Evolutionary conservation across 2,113 vertebrate genomes (phyloP), one percentile per base, ranked within the genome.

Genomic region (Odocoileus virginianus): DNA sequence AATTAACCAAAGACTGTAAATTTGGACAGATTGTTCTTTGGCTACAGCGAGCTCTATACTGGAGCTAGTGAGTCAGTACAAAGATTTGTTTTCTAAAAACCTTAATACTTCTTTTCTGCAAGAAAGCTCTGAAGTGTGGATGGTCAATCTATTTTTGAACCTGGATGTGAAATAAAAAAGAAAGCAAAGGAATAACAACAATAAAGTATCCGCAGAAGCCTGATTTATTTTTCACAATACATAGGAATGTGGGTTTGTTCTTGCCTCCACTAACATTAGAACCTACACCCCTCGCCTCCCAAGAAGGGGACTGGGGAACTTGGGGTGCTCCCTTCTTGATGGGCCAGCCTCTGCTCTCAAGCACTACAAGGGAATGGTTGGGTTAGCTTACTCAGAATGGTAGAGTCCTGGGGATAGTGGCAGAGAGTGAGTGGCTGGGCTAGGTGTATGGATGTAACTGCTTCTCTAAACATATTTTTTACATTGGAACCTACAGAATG

Each of bases 1-100:
- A 97, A 88, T 93, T 95, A 95, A 85, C 54, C 81, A 87, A 90
- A 78, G n/a, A 12, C 36, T 87, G 45, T 85, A 90, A 67, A 90
- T 97, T 85, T 61, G 47, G 45, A 71, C 17, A 67, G 91, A 94
- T 81, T 95, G 85, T 78, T 92, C 33, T 89, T 74, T 95, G 90
- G 61, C 58, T 84, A 47, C 6, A 67, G 45, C 11, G 45, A 95
- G 28, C n/a, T 85, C 33, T 87, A 28, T 25, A 12, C 36, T 21
- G n/a, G 13, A 81, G 45, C 19, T 57, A 40, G 76, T 50, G 82
- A 93, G 47, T 82, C 83, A 93, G 50, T 19, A 78, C 52, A 91
- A 91, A 94, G 61, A 95, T 92, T 92, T 95, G 50, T 95, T 97
- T 94, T 92, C 87, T 90, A 87, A 58, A 45, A 78, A 27, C 33